Percentiles rank a stretch among this genome's conserved stretches.
Evolutionary conservation across 1,140 invertebrate species (phyloP).

Genomic region (Hormaphis cornu): DNA sequence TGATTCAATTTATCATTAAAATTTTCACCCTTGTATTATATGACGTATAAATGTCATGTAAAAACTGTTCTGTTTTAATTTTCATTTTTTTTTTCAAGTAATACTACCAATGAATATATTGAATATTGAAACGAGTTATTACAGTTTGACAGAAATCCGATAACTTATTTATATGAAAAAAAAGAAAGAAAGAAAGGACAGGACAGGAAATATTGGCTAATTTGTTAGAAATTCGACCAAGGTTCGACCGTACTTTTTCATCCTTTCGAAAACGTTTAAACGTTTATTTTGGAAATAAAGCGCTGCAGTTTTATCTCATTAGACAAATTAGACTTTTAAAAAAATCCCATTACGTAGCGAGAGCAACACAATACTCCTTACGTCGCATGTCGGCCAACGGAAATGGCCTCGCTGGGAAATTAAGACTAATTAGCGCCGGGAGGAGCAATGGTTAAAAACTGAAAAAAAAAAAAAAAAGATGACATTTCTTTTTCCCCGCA

Average conservation of each 20-base stretch:
- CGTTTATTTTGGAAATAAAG: constrained; percentile 13
- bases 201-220: background rate
- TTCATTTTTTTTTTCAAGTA: too few species aligned
- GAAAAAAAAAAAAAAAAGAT: constrained; percentile 8
- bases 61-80: too few species aligned
- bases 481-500: constrained; percentile 1
- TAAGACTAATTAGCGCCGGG: constrained; percentile 32
- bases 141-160: too few species aligned
- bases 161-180: too few species aligned
- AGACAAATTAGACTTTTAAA: constrained; percentile 32
- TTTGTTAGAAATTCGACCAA: background rate
- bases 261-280: background rate
- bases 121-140: too few species aligned
- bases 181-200: too few species aligned
- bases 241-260: background rate
- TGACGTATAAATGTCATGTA: too few species aligned
- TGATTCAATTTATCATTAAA: too few species aligned
- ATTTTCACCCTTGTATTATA: too few species aligned
- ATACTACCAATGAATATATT: too few species aligned
- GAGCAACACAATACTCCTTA: constrained; percentile 20
- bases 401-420: constrained; percentile 15
- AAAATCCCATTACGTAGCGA: constrained; percentile 26
- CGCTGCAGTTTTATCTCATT: constrained; percentile 31
- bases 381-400: background rate
- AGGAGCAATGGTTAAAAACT: background rate